Evolutionary conservation across 2,888 invertebrate species (phyloP).

Genomic region (Dicranocentrus wangi): DNA sequence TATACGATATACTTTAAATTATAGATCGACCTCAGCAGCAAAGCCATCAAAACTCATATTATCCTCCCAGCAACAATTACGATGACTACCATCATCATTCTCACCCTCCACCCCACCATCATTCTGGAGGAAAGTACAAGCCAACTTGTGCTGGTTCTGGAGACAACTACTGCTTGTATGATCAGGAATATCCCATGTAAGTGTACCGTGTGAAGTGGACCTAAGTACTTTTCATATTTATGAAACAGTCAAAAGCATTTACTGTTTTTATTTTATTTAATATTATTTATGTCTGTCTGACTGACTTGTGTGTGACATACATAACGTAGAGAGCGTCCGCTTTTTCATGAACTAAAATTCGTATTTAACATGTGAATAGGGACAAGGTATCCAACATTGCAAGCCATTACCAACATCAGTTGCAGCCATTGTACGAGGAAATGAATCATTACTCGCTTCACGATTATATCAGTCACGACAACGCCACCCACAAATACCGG

Average conservation of each 20-base stretch:
- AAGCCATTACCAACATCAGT: conserved; percentile 72
- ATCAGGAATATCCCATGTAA: conserved; percentile 73
- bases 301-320: not conserved
- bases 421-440: conserved; percentile 73
- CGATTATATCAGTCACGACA: conserved; percentile 74
- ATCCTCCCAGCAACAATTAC: conserved; percentile 64
- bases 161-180: conserved; percentile 72
- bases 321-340: not conserved
- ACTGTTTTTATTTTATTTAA: not conserved
- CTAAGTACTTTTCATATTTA: not conserved
- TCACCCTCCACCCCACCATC: conserved; percentile 59
- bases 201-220: conserved; percentile 19
- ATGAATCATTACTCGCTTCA: conserved; percentile 73
- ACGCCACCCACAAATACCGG: conserved; percentile 73
- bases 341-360: too few species aligned
- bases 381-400: conserved; percentile 74
- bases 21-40: conserved; percentile 56
- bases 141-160: conserved; percentile 72
- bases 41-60: conserved; percentile 63
- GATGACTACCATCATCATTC: conserved; percentile 65
- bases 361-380: conserved; percentile 64
- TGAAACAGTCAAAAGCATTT: not conserved
- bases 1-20: too few species aligned
- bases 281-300: too few species aligned
- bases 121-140: conserved; percentile 51